Conservation (phyloP, 2,888 invertebrate species). For the Heliconius ismenius region DNA sequence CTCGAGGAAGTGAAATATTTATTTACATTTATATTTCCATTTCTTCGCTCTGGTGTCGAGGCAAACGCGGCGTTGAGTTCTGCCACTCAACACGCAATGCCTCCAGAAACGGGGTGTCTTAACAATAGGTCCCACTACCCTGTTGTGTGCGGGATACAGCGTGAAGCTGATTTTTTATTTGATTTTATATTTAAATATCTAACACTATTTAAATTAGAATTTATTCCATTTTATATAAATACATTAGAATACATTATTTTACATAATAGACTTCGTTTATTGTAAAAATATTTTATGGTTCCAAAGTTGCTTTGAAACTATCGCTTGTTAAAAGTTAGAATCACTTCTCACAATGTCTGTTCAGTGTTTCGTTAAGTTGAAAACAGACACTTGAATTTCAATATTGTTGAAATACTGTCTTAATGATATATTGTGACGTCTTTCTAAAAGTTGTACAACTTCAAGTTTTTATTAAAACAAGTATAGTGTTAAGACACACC, state of each 20-base stretch:
- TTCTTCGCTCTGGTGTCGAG: too few relatives aligned
- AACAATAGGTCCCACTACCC: too few relatives aligned
- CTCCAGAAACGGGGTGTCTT: too few relatives aligned
- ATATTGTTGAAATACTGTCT: slow-evolving; percentile 9
- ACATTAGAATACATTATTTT: background rate
- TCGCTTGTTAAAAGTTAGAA: slow-evolving; percentile 22
- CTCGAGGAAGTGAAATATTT: too few relatives aligned
- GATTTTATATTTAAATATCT: too few relatives aligned
- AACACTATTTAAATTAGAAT: too few relatives aligned
- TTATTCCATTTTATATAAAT: background rate
- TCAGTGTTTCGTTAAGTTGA: background rate
- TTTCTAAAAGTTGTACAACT: background rate
- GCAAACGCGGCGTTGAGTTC: too few relatives aligned
- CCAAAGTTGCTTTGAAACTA: background rate
- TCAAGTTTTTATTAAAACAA: background rate
- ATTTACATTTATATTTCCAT: too few relatives aligned
- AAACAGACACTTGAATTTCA: slow-evolving; percentile 15
- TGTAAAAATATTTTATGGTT: background rate
- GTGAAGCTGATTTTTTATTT: too few relatives aligned
- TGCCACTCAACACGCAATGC: too few relatives aligned
- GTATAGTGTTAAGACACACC: too few relatives aligned
- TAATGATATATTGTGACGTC: slow-evolving; percentile 1
- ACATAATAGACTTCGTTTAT: background rate
- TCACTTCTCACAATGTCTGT: slow-evolving; percentile 4
- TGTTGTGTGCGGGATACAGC: too few relatives aligned